Conservation (phyloP, 2,797 vertebrate species). For the Coccyzus lansbergi region DNA sequence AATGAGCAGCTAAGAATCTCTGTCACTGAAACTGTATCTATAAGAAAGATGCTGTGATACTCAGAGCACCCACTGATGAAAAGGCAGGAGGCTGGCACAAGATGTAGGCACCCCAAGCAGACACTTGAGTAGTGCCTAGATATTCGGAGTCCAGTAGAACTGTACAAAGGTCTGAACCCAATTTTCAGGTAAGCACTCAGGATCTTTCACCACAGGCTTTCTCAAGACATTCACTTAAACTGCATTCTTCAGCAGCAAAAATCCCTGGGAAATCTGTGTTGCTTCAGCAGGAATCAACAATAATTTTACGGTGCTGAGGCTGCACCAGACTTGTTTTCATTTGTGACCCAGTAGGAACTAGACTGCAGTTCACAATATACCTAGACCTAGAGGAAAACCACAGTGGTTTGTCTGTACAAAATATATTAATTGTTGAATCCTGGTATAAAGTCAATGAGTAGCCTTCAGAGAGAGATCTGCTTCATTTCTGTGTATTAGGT, state of each 20-base stretch:
- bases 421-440: background rate
- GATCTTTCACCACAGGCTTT: background rate
- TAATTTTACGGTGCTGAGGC: background rate
- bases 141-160: background rate
- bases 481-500: background rate
- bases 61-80: background rate
- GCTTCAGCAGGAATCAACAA: background rate
- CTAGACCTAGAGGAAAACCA: background rate
- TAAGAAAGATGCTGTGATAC: background rate
- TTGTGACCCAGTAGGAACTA: background rate
- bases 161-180: background rate
- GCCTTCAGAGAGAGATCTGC: background rate
- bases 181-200: background rate
- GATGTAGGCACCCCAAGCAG: background rate
- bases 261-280: background rate
- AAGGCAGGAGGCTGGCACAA: background rate
- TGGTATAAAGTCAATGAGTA: background rate
- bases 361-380: background rate
- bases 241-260: background rate
- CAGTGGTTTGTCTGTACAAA: background rate
- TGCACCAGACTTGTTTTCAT: background rate
- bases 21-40: background rate
- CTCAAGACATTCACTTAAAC: background rate
- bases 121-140: background rate
- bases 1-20: background rate